phyloP scores from a whole-genome alignment of 2,888 invertebrate genomes.

The Aporophyla nigra region DNA sequence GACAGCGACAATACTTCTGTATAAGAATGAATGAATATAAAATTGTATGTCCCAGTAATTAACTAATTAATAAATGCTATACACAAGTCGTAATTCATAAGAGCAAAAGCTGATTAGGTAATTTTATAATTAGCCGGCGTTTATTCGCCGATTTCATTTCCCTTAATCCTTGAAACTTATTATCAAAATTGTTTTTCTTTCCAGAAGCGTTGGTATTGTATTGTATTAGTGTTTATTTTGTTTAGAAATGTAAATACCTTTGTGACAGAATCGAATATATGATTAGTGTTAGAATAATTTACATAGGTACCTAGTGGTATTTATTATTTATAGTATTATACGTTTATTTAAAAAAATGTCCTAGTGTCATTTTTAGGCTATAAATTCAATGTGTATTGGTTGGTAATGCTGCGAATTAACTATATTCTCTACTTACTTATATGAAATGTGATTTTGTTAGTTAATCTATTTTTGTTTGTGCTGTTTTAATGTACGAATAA shows the following conservation, averaged over 20 bases:
- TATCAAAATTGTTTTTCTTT: constrained; percentile 9
- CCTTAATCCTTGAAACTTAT: constrained; percentile 18
- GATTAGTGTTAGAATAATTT: constrained; percentile 36
- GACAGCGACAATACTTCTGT: constrained; percentile 38
- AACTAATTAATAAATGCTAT: constrained; percentile 11
- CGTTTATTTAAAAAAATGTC: constrained; percentile 29
- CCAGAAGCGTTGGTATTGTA: constrained; percentile 6
- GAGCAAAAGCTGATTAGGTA: constrained; percentile 22
- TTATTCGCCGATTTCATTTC: constrained; percentile 19
- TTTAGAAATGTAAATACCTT: constrained; percentile 37
- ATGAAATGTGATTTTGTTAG: constrained; percentile 73
- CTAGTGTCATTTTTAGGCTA: constrained; percentile 29
- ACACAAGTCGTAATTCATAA: constrained; percentile 9
- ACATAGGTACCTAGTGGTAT: constrained; percentile 30
- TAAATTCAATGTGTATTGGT: constrained; percentile 48
- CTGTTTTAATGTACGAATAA: constrained; percentile 75
- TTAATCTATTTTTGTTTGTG: constrained; percentile 75
- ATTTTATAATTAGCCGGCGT: neutral
- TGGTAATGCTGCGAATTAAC: constrained; percentile 48
- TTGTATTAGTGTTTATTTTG: constrained; percentile 14
- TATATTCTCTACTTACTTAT: constrained; percentile 61
- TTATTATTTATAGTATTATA: constrained; percentile 42
- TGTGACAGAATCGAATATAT: constrained; percentile 51
- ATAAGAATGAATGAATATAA: constrained; percentile 17
- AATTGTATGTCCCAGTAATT: constrained; percentile 11